phyloP scores from a whole-genome alignment of 2,888 invertebrate species.

The Acleris sparsana region DNA sequence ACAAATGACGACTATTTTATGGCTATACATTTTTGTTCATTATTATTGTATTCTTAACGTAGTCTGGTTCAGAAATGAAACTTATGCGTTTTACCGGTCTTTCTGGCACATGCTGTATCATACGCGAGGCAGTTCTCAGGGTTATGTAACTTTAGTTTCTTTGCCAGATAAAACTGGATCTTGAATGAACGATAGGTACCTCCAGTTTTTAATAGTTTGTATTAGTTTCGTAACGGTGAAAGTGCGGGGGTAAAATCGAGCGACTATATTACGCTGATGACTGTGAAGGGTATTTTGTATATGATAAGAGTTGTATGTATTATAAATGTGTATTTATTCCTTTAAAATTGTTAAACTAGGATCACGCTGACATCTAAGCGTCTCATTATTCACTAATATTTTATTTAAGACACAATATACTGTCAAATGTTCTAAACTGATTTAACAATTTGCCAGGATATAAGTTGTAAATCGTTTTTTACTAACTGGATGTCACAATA shows the following conservation, averaged over 20 bases:
- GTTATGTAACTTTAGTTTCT: constrained; percentile 2
- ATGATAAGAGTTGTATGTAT: constrained; percentile 32
- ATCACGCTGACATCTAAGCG: background rate
- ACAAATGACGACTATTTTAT: constrained; percentile 36
- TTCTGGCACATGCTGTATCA: constrained; percentile 18
- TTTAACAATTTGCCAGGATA: too few relatives aligned
- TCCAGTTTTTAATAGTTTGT: background rate
- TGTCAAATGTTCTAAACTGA: too few relatives aligned
- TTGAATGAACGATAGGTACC: too few relatives aligned
- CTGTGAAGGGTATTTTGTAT: constrained; percentile 36
- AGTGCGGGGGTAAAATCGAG: constrained; percentile 5
- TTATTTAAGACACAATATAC: too few relatives aligned
- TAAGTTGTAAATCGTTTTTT: too few relatives aligned
- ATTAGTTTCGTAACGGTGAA: constrained; percentile 7
- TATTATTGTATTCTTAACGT: constrained; percentile 26
- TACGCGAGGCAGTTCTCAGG: constrained; percentile 1
- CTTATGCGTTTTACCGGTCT: constrained; percentile 11
- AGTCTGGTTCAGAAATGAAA: constrained; percentile 9
- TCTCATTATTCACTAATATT: background rate
- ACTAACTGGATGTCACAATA: too few relatives aligned
- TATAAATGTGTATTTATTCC: constrained; percentile 33
- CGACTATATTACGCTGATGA: constrained; percentile 30
- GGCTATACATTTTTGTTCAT: constrained; percentile 30
- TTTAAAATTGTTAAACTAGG: constrained; percentile 22
- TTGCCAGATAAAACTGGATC: background rate